Percentiles rank a stretch among this genome's conserved stretches.
Evolutionary conservation across 1,140 invertebrate species (phyloP).

Genomic region (Listronotus bonariensis): DNA sequence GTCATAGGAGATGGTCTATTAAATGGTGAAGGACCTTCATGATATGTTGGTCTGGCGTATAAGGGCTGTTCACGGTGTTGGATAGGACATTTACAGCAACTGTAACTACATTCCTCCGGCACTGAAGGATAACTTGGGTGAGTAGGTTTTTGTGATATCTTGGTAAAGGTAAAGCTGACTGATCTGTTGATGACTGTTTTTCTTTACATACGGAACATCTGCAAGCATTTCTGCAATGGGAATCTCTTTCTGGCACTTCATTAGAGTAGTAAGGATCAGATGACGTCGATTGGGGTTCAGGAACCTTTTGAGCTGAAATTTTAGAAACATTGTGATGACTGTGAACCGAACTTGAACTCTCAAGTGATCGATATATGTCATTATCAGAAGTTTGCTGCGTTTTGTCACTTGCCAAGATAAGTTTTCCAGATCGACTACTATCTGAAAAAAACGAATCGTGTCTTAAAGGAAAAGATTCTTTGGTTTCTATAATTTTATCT

Average conservation of each 20-base stretch:
- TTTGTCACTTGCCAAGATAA: slow-evolving; percentile 23
- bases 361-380: slow-evolving; percentile 10
- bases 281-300: background rate
- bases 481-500: slow-evolving; percentile 30
- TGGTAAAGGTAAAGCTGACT: background rate
- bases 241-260: slow-evolving; percentile 20
- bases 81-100: no score
- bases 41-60: no score
- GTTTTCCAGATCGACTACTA: slow-evolving; percentile 9
- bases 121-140: no score
- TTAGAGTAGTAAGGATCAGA: slow-evolving; percentile 13
- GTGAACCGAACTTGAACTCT: background rate
- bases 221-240: slow-evolving; percentile 1
- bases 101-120: no score
- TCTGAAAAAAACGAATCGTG: background rate
- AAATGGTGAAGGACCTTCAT: no score
- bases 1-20: no score
- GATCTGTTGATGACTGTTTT: background rate
- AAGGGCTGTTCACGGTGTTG: no score
- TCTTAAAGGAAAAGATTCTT: slow-evolving; percentile 19
- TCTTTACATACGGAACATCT: slow-evolving; percentile 5
- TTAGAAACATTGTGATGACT: background rate
- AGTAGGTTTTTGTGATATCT: no score
- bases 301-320: background rate
- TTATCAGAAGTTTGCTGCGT: slow-evolving; percentile 34